Evolutionary conservation across 1,140 invertebrate species (phyloP), one percentile per base, ranked within the genome.

Genomic region (Lycorma delicatula): DNA sequence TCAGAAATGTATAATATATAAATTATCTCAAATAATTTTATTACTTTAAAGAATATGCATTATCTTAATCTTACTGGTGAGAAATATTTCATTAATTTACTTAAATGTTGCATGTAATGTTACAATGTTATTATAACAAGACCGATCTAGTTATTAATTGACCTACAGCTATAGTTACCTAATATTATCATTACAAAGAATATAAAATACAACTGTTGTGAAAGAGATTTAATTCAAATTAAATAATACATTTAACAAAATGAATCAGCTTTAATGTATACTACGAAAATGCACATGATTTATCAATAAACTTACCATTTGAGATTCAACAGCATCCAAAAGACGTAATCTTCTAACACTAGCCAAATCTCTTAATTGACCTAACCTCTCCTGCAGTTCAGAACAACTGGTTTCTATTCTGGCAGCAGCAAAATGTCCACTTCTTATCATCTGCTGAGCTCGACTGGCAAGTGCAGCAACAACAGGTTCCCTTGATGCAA

Each of bases 241-340:
- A 27, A 52, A 34, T 18, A 29, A 34, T 41, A 16, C 20, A 41
- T 20, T 12, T 20, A 41, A 41, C 3, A 4, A 16, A 16, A 5
- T 3, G 3, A 41, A 41, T 5, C 3, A 16, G 3, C 3, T 12
- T 52, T 29, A 16, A 52, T 26, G 31, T 4, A 18, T 7, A 44
- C 23, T 20, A 3, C 3, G 23, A 22, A 44, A 20, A 41, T 41
- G 6, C 11, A 44, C n/a, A 41, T n/a, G 3, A 41, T 3, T 38
- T n/a, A 7, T 38, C 18, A 44, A 49, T 27, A 13, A 2, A 68
- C 60, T 70, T 72, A 86, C 84, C 78, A 86, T 85, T 71, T 95
- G 89, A 22, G 87, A 87, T 66, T 93, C 90, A 6, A 91, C 79
- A 7, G 91, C 85, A 67, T 93, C 91, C 6, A 86, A 74, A 1